Evolutionary conservation across 2,113 vertebrate species (phyloP), one percentile per base, ranked within the genome.

Genomic region (Pluvialis apricaria): DNA sequence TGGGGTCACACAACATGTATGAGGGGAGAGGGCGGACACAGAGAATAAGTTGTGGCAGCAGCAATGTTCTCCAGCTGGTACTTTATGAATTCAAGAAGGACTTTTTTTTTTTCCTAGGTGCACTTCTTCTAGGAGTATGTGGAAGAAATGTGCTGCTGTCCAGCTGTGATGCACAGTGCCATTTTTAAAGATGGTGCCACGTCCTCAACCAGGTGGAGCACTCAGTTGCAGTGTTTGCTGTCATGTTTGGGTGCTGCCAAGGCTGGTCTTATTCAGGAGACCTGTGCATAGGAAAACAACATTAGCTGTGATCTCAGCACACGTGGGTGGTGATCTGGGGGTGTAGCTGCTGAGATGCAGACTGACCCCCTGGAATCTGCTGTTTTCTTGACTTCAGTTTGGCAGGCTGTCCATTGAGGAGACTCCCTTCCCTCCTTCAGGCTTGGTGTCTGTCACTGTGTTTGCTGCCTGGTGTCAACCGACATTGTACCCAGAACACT

Each of bases 51-150:
- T 70, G 36, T 51, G 10, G 22, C 15, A 79, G 57, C 22, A 71
- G 21, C 32, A 28, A 6, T n/a, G 10, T 22, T 80, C 29, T 75
- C 20, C 31, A 61, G 13, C 40, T 47, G 12, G 4, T 18, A 20
- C 7, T 24, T 51, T 52, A 32, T 8, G 5, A 71, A 47, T 47
- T 61, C 13, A 47, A 13, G 22, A 79, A 75, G 21, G 1, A 42
- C 4, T 29, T 8, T 32, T 70, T 82, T 57, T 65, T 24, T 19
- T 65, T 24, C 9, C 36, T 69, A 58, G 36, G 10, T 26, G 15
- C 31, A 29, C 17, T 75, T 47, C 44, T 66, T 47, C 49, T 66
- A 62, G 11, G 3, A 0, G 55, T 5, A 5, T 0, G 0, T 49
- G 26, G 36, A 75, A 75, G 24, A 76, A 71, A 38, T 19, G 6